Base-by-base conservation (phyloP, 2,113 vertebrate genomes). In the Perca flavescens region DNA sequence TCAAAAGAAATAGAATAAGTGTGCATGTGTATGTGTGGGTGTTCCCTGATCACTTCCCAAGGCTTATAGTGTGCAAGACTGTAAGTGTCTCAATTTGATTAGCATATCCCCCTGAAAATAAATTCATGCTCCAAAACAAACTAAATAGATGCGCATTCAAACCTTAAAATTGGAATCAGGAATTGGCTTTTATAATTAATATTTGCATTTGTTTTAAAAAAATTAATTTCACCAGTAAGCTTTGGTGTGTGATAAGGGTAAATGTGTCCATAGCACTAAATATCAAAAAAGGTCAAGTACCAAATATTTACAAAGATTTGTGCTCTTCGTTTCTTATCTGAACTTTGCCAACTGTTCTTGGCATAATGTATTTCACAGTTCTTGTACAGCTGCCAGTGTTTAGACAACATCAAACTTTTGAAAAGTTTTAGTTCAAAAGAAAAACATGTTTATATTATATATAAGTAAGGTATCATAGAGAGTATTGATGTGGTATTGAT, bases 91-190 rank as follows among this genome's bases (percentile, higher is more conserved):
- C 4, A 22, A 49, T 71, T 73, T 77, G 19, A 88, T 81, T 68
- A 84, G 61, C 63, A 60, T 70, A 80, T 76, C 2, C 28, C 28
- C 67, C 4, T 79, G 17, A 62, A 84, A 73, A 76, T 69, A 70
- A 73, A 84, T 76, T 2, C 3, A 22, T n/a, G 40, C 68, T 31
- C 34, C 56, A 54, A 78, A 52, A 66, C 40, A 70, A 79, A 52
- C 13, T n/a, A 13, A 60, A 74, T 49, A 78, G 17, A 70, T 19
- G 13, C 47, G 61, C 11, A 66, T 60, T 77, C 14, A 13, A 61
- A 34, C 61, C 49, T 63, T 28, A 62, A 56, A 69, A 69, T 3
- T 50, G n/a, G 5, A 62, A 74, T 36, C 2, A 50, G 14, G 50
- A 12, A 74, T 65, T 8, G 4, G 6, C 14, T 22, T 63, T 58